Evolutionary conservation across 2,113 vertebrate species (phyloP), one percentile per base, ranked within the genome.

Genomic region (Peucedramus taeniatus): DNA sequence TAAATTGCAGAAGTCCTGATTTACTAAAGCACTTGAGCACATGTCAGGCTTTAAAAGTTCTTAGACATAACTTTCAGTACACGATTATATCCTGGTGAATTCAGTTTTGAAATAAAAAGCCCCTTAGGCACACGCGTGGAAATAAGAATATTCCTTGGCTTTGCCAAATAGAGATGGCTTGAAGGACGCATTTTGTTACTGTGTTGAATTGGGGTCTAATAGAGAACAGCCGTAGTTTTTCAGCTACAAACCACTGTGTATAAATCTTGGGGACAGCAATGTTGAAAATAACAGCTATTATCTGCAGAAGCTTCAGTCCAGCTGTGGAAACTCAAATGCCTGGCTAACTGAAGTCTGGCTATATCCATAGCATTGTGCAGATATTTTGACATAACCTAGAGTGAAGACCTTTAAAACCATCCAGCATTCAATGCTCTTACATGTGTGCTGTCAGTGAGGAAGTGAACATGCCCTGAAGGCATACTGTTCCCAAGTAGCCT

Each of bases 261-360:
- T 94, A 96, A 97, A 92, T 94, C 90, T 81, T 56, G 19, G 64
- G 87, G 94, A 78, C 51, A 94, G 79, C 79, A 68, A 93, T 24
- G 79, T 49, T 94, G 93, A 88, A 91, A 97, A 96, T 84, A 96
- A 90, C 93, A 90, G 89, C 89, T 89, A 93, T 96, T 94, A 72
- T 95, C 89, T 93, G 59, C 66, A 91, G 63, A 87, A 85, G 50
- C 87, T 94, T 88, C 66, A 88, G 71, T 64, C 72, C 90, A 86
- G 28, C 83, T 86, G 83, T 94, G 92, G 85, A 88, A 92, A 93
- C 72, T 64, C 54, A 71, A 90, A 64, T 83, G 94, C 63, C 83
- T 92, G 75, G 37, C 69, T 86, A 60, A 56, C 56, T 90, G 6
- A 81, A 60, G 47, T 68, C 96, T 96, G 94, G 93, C 90, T 56